Conservation (phyloP, 2,113 vertebrate genomes). For the Crotophaga sulcirostris region DNA sequence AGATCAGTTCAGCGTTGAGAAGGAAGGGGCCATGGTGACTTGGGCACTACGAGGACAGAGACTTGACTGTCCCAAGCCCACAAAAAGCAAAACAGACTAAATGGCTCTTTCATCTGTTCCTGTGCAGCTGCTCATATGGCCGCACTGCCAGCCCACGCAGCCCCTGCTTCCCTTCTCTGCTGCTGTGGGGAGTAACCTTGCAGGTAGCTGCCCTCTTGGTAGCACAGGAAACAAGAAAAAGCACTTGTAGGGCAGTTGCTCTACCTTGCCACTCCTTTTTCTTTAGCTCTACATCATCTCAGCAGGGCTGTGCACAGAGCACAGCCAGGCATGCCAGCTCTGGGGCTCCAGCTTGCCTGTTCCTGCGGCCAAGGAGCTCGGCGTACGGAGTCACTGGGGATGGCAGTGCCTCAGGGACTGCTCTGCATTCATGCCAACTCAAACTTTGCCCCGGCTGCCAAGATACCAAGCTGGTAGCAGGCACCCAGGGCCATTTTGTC, state of each 20-base stretch:
- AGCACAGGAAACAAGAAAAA: background rate
- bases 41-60: slow-evolving; percentile 24
- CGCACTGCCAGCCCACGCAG: background rate
- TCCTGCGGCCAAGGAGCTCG: background rate
- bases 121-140: slow-evolving; percentile 19
- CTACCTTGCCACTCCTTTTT: background rate
- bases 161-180: background rate
- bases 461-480: slow-evolving; percentile 17
- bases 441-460: background rate
- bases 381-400: background rate
- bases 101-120: slow-evolving; percentile 39
- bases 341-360: background rate
- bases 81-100: slow-evolving; percentile 17
- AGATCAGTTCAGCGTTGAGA: background rate
- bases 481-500: background rate
- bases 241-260: background rate
- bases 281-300: background rate
- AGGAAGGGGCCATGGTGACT: background rate
- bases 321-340: background rate
- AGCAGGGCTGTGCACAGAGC: background rate
- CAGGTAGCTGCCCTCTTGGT: background rate
- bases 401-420: background rate
- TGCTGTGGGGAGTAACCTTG: background rate
- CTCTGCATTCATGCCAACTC: slow-evolving; percentile 3
- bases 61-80: slow-evolving; percentile 36